These are phyloP conservation scores for Blera fallax DNA, from an alignment of 2,888 invertebrate genomes.

Conservation along the genomic window DNA sequence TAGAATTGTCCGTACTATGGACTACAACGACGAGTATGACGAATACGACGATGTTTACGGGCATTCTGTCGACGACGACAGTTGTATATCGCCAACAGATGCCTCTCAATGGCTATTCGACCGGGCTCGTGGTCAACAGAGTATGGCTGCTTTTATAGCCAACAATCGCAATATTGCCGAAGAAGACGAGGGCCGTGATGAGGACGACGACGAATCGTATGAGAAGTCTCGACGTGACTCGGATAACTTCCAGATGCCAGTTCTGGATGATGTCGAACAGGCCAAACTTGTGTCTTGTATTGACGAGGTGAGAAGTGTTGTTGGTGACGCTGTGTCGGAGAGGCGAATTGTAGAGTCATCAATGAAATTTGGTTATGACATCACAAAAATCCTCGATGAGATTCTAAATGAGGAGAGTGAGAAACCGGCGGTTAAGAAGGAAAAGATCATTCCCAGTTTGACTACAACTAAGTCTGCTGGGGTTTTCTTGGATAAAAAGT, in stretches of 20 bases:
- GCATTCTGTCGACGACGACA: conserved; percentile 96
- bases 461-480: conserved; percentile 77
- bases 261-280: conserved; percentile 86
- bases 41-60: conserved; percentile 94
- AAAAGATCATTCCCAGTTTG: conserved; percentile 63
- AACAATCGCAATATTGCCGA: conserved; percentile 87
- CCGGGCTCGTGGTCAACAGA: conserved; percentile 87
- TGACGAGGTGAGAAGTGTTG: conserved; percentile 90
- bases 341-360: conserved; percentile 88
- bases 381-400: conserved; percentile 88
- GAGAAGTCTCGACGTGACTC: conserved; percentile 80
- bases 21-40: conserved; percentile 94
- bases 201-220: conserved; percentile 83
- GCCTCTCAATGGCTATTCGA: conserved; percentile 92
- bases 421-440: conserved; percentile 72
- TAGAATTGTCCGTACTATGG: conserved; percentile 91
- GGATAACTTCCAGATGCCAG: conserved; percentile 82
- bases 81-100: conserved; percentile 94
- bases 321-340: conserved; percentile 90
- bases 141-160: conserved; percentile 88
- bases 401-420: conserved; percentile 84
- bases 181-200: conserved; percentile 86
- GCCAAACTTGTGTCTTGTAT: conserved; percentile 91
- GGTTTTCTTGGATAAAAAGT: conserved; percentile 75
- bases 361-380: conserved; percentile 88